Evolutionary conservation across 2,113 vertebrate genomes (phyloP).

Genomic region (Carassius carassius): DNA sequence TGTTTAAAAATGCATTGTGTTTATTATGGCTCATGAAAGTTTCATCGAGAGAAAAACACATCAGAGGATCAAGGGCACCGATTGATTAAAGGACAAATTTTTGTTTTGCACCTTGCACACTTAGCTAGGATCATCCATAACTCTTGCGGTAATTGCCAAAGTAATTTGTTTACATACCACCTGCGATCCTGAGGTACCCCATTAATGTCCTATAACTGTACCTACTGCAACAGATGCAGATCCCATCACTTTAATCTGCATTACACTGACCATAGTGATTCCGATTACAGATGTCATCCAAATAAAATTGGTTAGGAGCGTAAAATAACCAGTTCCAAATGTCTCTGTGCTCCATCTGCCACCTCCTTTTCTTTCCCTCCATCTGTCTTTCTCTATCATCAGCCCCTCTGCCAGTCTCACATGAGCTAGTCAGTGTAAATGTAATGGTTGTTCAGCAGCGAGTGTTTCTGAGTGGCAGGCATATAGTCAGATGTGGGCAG

Average conservation of each 20-base stretch:
- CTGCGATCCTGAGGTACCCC: constrained; percentile 1
- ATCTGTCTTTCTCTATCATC: constrained; percentile 2
- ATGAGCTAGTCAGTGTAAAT: constrained; percentile 47
- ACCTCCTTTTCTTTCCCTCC: not conserved
- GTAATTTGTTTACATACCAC: constrained; percentile 49
- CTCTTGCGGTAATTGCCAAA: constrained; percentile 36
- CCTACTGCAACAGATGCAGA: not conserved
- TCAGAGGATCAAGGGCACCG: constrained; percentile 23
- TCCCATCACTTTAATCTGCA: not conserved
- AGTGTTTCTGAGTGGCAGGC: constrained; percentile 48
- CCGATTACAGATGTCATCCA: constrained; percentile 31
- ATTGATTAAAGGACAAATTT: constrained; percentile 42
- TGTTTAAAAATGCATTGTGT: constrained; percentile 38
- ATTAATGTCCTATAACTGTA: constrained; percentile 22
- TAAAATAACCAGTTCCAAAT: constrained; percentile 22
- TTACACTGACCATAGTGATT: not conserved
- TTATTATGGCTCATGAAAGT: constrained; percentile 40
- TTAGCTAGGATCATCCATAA: constrained; percentile 23
- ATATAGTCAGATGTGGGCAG: constrained; percentile 49
- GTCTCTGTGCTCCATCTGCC: constrained; percentile 34
- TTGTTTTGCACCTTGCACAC: not conserved
- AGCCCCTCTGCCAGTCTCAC: constrained; percentile 23
- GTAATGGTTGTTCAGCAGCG: constrained; percentile 49
- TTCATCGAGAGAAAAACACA: constrained; percentile 28
- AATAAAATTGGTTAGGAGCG: constrained; percentile 16